Evolutionary conservation across 1,140 invertebrate genomes (phyloP).

Genomic region (Diorhabda sublineata): DNA sequence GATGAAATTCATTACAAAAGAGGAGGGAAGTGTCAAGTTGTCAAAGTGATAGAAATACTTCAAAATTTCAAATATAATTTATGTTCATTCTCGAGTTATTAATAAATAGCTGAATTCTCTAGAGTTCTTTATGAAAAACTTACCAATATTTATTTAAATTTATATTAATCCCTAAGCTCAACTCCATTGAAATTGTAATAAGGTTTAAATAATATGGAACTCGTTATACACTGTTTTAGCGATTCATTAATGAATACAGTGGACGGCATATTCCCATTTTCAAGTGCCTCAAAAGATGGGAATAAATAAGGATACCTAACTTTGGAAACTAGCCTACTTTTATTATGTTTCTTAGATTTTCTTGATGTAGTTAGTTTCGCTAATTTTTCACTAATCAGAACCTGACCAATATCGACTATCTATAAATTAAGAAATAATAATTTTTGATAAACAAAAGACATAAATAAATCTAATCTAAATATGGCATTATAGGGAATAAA

Average conservation of each 20-base stretch:
- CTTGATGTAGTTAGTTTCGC: not conserved
- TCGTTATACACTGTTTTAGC: slow-evolving; percentile 9
- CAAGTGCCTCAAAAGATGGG: slow-evolving; percentile 12
- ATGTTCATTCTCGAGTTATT: too few relatives aligned
- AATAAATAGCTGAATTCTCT: too few relatives aligned
- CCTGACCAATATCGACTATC: not conserved
- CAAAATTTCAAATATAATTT: too few relatives aligned
- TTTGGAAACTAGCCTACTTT: slow-evolving; percentile 3
- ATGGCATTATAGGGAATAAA: too few relatives aligned
- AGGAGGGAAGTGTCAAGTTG: too few relatives aligned
- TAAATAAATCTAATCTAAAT: too few relatives aligned
- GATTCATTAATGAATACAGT: slow-evolving; percentile 6
- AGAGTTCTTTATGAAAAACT: too few relatives aligned
- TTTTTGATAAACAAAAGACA: too few relatives aligned
- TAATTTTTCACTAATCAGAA: slow-evolving; percentile 11
- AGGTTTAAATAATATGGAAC: slow-evolving; percentile 11
- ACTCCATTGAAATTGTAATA: slow-evolving; percentile 12
- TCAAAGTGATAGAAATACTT: too few relatives aligned
- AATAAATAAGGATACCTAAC: slow-evolving; percentile 14
- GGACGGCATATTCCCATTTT: slow-evolving; percentile 12
- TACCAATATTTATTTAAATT: too few relatives aligned
- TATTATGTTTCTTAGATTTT: not conserved
- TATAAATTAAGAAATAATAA: not conserved
- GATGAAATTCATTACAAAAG: too few relatives aligned
- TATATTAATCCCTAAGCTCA: not conserved